A percentile compares a stretch with the other conserved stretches of the same genome.
Evolutionary conservation across 2,797 vertebrate species (phyloP).

Genomic region (Poecilia picta): DNA sequence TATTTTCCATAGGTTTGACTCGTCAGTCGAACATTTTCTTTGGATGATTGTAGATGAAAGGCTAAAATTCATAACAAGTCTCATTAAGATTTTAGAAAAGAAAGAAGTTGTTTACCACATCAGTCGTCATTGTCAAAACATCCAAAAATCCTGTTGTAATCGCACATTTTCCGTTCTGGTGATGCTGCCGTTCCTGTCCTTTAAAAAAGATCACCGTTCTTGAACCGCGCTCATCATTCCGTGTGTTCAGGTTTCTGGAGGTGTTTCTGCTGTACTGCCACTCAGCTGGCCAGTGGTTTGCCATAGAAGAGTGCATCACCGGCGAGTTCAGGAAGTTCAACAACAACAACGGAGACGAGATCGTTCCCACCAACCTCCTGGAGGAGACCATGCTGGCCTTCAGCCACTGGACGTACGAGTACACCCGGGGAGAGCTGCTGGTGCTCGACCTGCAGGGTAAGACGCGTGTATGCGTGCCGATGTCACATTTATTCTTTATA

Average conservation of each 20-base stretch:
- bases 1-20: not conserved
- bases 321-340: conserved; percentile 99
- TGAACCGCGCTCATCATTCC: not conserved
- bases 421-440: conserved; percentile 93
- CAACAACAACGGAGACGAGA: conserved; percentile 99
- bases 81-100: not conserved
- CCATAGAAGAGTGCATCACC: conserved; percentile 97
- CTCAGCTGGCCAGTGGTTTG: conserved; percentile 99
- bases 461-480: not conserved
- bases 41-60: not conserved
- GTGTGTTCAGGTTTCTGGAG: conserved; percentile 89
- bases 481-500: not conserved
- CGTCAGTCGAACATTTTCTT: not conserved
- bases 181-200: not conserved
- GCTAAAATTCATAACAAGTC: not conserved
- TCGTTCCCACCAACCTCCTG: conserved; percentile 93
- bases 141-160: not conserved
- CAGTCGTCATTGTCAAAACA: not conserved
- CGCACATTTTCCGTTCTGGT: not conserved
- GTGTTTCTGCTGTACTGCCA: conserved; percentile 97
- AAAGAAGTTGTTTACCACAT: not conserved
- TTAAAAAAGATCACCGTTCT: not conserved
- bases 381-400: conserved; percentile 99
- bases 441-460: conserved; percentile 97
- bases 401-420: conserved; percentile 98